phyloP scores from a whole-genome alignment of 1,140 invertebrate genomes.

The Drosophila yakuba region DNA sequence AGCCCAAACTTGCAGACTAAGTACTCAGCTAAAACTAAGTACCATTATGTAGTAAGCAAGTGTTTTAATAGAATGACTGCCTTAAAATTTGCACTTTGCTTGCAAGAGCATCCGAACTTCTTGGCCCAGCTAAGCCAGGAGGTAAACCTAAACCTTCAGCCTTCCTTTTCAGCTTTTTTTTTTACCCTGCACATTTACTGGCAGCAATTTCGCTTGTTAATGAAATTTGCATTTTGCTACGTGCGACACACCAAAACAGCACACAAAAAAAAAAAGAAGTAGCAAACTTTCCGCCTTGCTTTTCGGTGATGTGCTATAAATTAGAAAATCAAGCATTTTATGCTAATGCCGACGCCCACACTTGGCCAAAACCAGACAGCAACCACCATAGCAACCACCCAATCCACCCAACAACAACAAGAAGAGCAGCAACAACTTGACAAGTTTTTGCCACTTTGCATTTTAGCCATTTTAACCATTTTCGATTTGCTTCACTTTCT shows the following conservation, averaged over 20 bases:
- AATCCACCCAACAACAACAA: slow-evolving; percentile 7
- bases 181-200: slow-evolving; percentile 49
- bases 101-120: slow-evolving; percentile 29
- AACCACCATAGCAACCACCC: background rate
- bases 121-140: slow-evolving; percentile 7
- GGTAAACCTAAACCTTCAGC: slow-evolving; percentile 35
- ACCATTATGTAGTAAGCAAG: background rate
- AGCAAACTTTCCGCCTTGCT: slow-evolving; percentile 60
- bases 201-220: slow-evolving; percentile 78
- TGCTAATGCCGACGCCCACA: slow-evolving; percentile 70
- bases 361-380: slow-evolving; percentile 38
- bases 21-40: background rate
- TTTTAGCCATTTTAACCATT: slow-evolving; percentile 64
- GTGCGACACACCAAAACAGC: slow-evolving; percentile 59
- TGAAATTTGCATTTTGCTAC: slow-evolving; percentile 83
- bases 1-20: background rate
- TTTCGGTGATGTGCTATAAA: slow-evolving; percentile 79
- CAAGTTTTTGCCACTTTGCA: slow-evolving; percentile 78
- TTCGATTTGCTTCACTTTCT: slow-evolving; percentile 22
- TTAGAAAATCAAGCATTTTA: slow-evolving; percentile 83
- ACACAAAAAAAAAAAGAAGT: slow-evolving; percentile 39
- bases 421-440: slow-evolving; percentile 54
- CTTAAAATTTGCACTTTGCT: background rate
- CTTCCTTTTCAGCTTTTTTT: slow-evolving; percentile 17
- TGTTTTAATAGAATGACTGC: background rate